Evolutionary conservation across 2,888 invertebrate species (phyloP).

Genomic region (Netelia fuscicornis): DNA sequence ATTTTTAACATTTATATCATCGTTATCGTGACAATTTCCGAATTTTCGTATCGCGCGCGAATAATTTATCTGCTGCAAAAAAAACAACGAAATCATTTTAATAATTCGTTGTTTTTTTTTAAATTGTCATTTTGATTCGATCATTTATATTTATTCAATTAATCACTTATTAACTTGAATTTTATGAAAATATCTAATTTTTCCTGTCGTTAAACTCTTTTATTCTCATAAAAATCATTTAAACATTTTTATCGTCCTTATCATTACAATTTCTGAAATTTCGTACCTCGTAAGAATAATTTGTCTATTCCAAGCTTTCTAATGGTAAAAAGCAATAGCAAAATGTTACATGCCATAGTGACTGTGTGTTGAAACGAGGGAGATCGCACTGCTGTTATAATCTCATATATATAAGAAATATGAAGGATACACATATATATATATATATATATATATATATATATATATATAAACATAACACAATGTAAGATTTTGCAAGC

Average conservation of each 20-base stretch:
- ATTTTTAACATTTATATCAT: no score
- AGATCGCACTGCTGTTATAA: conserved; percentile 1
- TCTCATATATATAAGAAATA: not conserved
- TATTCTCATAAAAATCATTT: no score
- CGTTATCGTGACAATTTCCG: not conserved
- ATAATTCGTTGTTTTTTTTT: no score
- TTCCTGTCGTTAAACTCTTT: no score
- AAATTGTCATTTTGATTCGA: no score
- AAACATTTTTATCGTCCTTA: no score
- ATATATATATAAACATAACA: not conserved
- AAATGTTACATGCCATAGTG: conserved; percentile 18
- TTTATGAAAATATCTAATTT: no score
- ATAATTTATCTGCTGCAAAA: not conserved
- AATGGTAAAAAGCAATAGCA: not conserved
- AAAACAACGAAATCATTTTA: no score
- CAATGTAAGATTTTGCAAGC: conserved; percentile 42
- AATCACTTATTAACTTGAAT: no score
- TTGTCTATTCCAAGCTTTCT: not conserved
- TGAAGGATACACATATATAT: no score
- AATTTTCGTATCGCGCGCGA: not conserved
- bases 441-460: not conserved
- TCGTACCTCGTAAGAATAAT: not conserved
- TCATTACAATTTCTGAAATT: not conserved
- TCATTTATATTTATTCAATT: no score
- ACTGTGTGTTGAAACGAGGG: conserved; percentile 9